Evolutionary conservation across 2,113 vertebrate species (phyloP), one percentile per base, ranked within the genome.

Genomic region (Tricholaema leucomelas): DNA sequence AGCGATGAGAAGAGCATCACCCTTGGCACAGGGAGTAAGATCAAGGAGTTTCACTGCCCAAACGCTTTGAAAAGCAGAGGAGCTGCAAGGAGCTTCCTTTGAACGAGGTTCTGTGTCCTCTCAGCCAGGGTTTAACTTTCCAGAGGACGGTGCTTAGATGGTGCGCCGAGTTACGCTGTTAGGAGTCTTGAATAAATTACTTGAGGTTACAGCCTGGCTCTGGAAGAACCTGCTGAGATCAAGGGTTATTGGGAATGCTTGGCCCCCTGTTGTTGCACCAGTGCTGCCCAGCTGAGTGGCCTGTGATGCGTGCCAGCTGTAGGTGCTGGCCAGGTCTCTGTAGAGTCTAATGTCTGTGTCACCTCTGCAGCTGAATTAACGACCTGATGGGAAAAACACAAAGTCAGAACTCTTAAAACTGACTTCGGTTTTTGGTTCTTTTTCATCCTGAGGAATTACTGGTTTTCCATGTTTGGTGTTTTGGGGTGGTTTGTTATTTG

Each of bases 311-410:
- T 0, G 8, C 27, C 23, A n/a, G 1, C 28, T 59, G 0, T 69
- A 16, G 0, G 0, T 14, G 16, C 75, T 91, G 8, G 11, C 27
- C 16, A 12, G 21, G 18, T 83, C 50, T 83, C 65, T 23, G 21
- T 11, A 73, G 42, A 48, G 63, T n/a, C 33, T 73, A 11, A 0
- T 46, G 1, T 27, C 7, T 61, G 30, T 38, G 54, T 80, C 84
- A 63, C 85, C 64, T 87, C 78, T 85, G 93, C 80, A 85, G 74
- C 30, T 78, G 75, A 85, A 87, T 87, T 81, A 84, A 94, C 1
- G 7, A 56, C 71, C 55, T 48, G 81, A 59, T 15, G 40, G 28
- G 65, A 18, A 46, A 46, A 19, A 19, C 40, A 46, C 12, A 24
- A 65, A 78, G 15, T 80, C 31, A 74, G n/a, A 74, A 71, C 77